A percentile compares a stretch with the other conserved stretches of the same genome.
phyloP scores from a whole-genome alignment of 2,797 vertebrate genomes.

The Bufotes viridis region DNA sequence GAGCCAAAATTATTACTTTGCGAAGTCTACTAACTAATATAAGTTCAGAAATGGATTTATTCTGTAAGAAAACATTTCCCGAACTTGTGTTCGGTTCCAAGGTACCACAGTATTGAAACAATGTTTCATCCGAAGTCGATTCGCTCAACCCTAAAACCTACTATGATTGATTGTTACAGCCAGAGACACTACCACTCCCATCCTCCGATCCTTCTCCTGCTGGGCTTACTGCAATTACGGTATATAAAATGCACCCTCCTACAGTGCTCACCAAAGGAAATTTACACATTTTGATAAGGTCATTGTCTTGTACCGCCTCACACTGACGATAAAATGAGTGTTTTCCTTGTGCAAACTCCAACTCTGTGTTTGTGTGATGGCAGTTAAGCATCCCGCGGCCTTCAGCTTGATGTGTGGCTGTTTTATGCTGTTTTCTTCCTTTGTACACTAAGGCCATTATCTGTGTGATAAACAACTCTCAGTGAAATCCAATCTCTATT shows the following conservation, averaged over 20 bases:
- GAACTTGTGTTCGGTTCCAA: no score
- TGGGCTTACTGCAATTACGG: not conserved
- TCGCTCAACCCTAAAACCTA: no score
- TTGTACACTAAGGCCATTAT: constrained; percentile 56
- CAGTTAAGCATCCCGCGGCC: constrained; percentile 46
- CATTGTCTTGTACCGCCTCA: constrained; percentile 27
- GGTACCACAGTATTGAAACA: no score
- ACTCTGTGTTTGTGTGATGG: constrained; percentile 38
- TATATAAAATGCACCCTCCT: constrained; percentile 6
- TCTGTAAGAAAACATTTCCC: no score
- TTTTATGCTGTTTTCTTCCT: constrained; percentile 55
- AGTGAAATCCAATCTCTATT: constrained; percentile 60
- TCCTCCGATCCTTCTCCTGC: no score
- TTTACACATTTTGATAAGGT: constrained; percentile 39
- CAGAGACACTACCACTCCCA: no score
- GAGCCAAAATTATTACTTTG: no score
- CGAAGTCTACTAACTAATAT: no score
- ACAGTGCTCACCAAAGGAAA: not conserved
- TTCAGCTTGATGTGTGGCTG: constrained; percentile 56
- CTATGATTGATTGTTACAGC: no score
- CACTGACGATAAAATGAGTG: constrained; percentile 49
- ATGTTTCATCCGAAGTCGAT: no score
- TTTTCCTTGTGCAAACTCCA: constrained; percentile 44
- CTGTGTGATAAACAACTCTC: constrained; percentile 59
- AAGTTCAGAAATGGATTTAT: no score